Conservation (phyloP, 1,140 invertebrate genomes). For the Apis florea region DNA sequence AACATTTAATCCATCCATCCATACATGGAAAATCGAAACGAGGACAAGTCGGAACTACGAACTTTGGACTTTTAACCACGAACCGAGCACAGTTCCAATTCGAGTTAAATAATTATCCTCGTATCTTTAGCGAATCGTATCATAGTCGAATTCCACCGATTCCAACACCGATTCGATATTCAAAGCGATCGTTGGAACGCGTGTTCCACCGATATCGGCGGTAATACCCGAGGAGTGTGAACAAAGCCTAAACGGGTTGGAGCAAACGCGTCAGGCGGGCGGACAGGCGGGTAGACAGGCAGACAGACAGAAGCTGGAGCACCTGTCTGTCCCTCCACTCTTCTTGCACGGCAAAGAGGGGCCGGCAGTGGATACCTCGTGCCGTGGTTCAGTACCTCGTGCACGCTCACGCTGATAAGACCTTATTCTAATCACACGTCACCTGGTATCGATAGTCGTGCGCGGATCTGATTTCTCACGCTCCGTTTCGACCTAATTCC, state of each 20-base stretch:
- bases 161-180: not conserved
- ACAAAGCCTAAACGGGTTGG: conserved; percentile 27
- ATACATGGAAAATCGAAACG: too few species aligned
- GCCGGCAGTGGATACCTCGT: conserved; percentile 55
- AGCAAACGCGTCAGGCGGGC: conserved; percentile 33
- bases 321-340: conserved; percentile 72
- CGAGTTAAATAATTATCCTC: too few species aligned
- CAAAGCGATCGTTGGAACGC: not conserved
- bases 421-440: conserved; percentile 69
- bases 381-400: conserved; percentile 72
- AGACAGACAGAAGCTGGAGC: conserved; percentile 69
- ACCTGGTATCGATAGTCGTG: conserved; percentile 33
- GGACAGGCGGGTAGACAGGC: conserved; percentile 33
- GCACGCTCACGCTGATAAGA: conserved; percentile 74
- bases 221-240: conserved; percentile 16
- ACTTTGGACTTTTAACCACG: too few species aligned
- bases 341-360: conserved; percentile 58
- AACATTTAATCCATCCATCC: too few species aligned
- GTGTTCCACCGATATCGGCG: not conserved
- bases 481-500: not conserved
- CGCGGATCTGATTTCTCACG: conserved; percentile 16
- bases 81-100: too few species aligned
- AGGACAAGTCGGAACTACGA: too few species aligned
- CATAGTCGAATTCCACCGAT: too few species aligned
- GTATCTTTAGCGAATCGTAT: too few species aligned